These are phyloP conservation scores for Harpagoxenus sublaevis DNA, from an alignment of 2,888 invertebrate species.

Conservation along the genomic window DNA sequence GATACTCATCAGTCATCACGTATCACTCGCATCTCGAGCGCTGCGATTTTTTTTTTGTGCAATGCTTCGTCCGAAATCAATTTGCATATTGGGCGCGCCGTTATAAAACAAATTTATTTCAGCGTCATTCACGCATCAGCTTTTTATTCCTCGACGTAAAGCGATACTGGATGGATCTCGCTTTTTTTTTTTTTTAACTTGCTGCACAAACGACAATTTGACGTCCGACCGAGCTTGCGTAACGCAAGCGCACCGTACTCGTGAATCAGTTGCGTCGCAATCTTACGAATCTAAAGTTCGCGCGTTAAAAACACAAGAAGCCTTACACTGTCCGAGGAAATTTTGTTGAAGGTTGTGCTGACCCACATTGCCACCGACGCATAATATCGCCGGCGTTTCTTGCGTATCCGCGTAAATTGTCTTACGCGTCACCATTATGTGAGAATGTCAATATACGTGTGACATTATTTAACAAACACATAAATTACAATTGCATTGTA, in stretches of 20 bases:
- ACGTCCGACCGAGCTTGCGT: not conserved
- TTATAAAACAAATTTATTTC: not conserved
- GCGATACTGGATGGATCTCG: not conserved
- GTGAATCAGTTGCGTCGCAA: conserved; percentile 9
- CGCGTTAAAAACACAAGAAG: conserved; percentile 33
- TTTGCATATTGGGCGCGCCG: not conserved
- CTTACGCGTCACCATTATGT: not conserved
- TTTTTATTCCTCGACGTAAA: not conserved
- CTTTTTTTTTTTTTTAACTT: not conserved
- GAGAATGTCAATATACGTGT: not conserved
- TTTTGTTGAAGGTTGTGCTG: conserved; percentile 59
- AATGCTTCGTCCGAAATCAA: not conserved
- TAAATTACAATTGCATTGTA: not conserved
- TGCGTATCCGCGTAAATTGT: not conserved
- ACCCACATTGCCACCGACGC: conserved; percentile 67
- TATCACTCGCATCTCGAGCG: not conserved
- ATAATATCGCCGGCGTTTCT: conserved; percentile 29
- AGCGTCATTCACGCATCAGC: not conserved
- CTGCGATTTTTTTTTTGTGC: conserved; percentile 14
- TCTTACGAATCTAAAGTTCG: conserved; percentile 19
- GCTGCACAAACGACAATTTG: not conserved
- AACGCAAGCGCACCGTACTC: not conserved
- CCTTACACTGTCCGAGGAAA: conserved; percentile 35
- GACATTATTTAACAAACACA: not conserved
- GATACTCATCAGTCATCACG: not conserved